Conservation (phyloP, 2,888 invertebrate species). For the Nemapogon koenigi region DNA sequence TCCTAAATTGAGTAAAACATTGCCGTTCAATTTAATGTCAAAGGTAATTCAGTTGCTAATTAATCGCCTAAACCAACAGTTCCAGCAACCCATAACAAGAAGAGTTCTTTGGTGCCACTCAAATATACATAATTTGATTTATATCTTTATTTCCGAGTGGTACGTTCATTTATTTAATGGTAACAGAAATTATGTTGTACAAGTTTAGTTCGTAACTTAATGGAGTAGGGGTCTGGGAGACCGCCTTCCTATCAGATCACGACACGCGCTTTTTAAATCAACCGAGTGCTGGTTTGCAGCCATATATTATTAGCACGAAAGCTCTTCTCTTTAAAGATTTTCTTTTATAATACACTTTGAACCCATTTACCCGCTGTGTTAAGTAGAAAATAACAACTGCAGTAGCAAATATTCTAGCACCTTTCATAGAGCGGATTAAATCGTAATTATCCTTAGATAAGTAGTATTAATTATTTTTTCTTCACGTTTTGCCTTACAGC, state of each 20-base stretch:
- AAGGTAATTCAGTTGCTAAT: not conserved
- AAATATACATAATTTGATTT: slow-evolving; percentile 29
- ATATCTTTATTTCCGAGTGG: slow-evolving; percentile 37
- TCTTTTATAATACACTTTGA: slow-evolving; percentile 20
- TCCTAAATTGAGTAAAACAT: no score
- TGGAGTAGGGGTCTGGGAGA: slow-evolving; percentile 8
- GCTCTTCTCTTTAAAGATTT: slow-evolving; percentile 20
- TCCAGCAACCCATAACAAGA: slow-evolving; percentile 12
- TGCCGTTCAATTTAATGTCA: no score
- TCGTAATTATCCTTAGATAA: no score
- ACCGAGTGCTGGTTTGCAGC: slow-evolving; percentile 23
- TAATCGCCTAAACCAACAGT: not conserved
- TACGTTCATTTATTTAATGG: slow-evolving; percentile 31
- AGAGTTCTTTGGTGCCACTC: slow-evolving; percentile 25
- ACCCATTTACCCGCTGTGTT: no score
- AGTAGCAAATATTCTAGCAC: no score
- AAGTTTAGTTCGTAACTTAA: slow-evolving; percentile 12
- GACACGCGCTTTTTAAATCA: slow-evolving; percentile 45
- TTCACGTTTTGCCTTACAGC: no score
- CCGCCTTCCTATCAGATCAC: slow-evolving; percentile 30
- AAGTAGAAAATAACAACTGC: no score
- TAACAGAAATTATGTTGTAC: slow-evolving; percentile 41
- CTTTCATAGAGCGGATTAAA: no score
- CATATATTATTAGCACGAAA: slow-evolving; percentile 23
- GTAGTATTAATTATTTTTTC: no score